Evolutionary conservation across 2,797 vertebrate species (phyloP).

Genomic region (Lates japonicus): DNA sequence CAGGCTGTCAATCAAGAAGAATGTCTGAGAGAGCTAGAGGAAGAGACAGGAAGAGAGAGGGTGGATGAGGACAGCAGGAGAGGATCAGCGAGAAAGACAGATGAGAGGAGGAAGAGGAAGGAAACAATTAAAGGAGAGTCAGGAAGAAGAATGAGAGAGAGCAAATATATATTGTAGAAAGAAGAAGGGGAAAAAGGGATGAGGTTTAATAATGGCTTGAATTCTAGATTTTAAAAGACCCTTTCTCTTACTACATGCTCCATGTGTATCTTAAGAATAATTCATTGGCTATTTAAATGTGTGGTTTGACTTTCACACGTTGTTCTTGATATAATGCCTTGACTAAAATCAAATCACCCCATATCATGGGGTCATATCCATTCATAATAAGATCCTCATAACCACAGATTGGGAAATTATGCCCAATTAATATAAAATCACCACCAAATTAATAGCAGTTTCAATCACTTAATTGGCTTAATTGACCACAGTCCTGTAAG

Average conservation of each 20-base stretch:
- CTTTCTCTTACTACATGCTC: background rate
- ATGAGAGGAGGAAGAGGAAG: background rate
- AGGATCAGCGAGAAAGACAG: background rate
- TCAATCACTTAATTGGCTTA: constrained; percentile 44
- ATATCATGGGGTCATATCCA: constrained; percentile 36
- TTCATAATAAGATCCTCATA: constrained; percentile 36
- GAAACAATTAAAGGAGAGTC: background rate
- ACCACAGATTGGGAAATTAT: constrained; percentile 54
- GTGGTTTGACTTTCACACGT: background rate
- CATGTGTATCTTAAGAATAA: background rate
- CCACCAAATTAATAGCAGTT: constrained; percentile 54
- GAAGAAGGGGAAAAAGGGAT: background rate
- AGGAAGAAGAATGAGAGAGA: background rate
- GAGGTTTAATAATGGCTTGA: constrained; percentile 16
- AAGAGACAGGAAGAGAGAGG: constrained; percentile 9
- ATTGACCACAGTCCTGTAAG: constrained; percentile 32
- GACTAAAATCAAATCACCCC: background rate
- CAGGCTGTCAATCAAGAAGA: constrained; percentile 62
- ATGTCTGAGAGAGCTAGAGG: constrained; percentile 26
- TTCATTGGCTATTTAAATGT: background rate
- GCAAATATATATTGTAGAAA: background rate
- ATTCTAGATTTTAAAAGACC: background rate
- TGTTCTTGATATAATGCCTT: background rate
- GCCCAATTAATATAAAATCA: constrained; percentile 51
- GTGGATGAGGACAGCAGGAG: background rate